Evolutionary conservation across 1,140 invertebrate species (phyloP).

Genomic region (Neodiprion fabricii): DNA sequence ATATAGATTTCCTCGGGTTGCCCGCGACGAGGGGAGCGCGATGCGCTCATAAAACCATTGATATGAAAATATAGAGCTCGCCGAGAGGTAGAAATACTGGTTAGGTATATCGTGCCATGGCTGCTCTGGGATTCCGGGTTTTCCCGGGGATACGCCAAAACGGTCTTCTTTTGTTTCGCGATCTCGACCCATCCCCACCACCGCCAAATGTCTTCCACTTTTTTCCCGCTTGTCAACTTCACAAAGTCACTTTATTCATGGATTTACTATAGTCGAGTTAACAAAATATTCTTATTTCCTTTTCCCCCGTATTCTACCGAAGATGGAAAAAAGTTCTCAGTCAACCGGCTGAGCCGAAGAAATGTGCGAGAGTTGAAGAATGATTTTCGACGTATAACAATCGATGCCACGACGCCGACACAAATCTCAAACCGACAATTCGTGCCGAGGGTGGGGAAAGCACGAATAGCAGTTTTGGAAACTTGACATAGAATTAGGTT

Average conservation of each 20-base stretch:
- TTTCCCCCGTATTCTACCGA: background rate
- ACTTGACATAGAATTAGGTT: too few relatives aligned
- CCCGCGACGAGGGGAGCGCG: slow-evolving; percentile 43
- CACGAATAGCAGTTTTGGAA: too few relatives aligned
- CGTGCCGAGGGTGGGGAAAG: too few relatives aligned
- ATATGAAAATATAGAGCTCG: slow-evolving; percentile 59
- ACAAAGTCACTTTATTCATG: background rate
- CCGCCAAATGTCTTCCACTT: background rate
- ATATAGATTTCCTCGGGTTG: slow-evolving; percentile 57
- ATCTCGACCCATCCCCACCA: background rate
- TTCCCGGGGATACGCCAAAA: background rate
- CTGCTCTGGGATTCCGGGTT: background rate
- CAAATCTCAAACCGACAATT: too few relatives aligned
- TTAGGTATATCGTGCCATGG: background rate
- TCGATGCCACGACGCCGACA: too few relatives aligned
- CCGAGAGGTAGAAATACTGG: background rate
- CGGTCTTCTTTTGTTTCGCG: slow-evolving; percentile 4
- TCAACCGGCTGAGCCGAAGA: too few relatives aligned
- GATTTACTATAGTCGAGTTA: slow-evolving; percentile 1
- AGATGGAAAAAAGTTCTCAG: too few relatives aligned
- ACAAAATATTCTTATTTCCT: background rate
- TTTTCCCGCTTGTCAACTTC: background rate
- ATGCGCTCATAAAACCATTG: slow-evolving; percentile 64
- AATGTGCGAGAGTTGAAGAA: too few relatives aligned
- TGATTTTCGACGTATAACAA: too few relatives aligned